Conservation (phyloP, 2,888 invertebrate species). For the Dione vanillae region DNA sequence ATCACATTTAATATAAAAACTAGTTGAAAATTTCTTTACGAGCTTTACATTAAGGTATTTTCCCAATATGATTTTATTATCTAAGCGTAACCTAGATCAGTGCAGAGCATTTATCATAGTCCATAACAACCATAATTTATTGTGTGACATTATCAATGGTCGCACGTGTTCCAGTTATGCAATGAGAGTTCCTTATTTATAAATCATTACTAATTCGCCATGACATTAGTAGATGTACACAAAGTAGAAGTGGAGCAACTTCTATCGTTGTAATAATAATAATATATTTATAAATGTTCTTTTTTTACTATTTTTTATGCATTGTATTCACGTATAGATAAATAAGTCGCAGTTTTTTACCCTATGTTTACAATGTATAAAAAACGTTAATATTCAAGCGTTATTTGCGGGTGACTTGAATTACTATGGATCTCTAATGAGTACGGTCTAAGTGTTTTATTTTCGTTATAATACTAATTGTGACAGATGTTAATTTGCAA, state of each 20-base stretch:
- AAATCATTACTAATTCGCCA: slow-evolving; percentile 32
- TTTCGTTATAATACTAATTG: too few species aligned
- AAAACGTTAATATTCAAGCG: too few species aligned
- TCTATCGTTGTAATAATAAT: not conserved
- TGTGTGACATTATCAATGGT: slow-evolving; percentile 34
- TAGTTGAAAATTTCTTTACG: not conserved
- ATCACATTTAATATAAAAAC: too few species aligned
- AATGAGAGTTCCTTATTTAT: slow-evolving; percentile 37
- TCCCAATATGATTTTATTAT: slow-evolving; percentile 13
- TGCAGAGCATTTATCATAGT: slow-evolving; percentile 31
- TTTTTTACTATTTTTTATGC: too few species aligned
- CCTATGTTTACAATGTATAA: too few species aligned
- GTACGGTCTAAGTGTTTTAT: too few species aligned
- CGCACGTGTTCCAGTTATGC: slow-evolving; percentile 38
- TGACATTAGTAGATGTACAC: slow-evolving; percentile 20
- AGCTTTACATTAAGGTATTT: slow-evolving; percentile 4
- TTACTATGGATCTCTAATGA: too few species aligned
- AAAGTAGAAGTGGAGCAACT: slow-evolving; percentile 6
- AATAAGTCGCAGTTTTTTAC: too few species aligned
- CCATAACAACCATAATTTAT: slow-evolving; percentile 36
- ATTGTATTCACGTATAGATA: too few species aligned
- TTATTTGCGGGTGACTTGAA: too few species aligned
- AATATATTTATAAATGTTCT: not conserved
- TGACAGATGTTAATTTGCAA: too few species aligned
- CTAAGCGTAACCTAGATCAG: slow-evolving; percentile 24